Evolutionary conservation across 2,113 vertebrate species (phyloP), one percentile per base, ranked within the genome.

Genomic region (Oncorhynchus nerka): DNA sequence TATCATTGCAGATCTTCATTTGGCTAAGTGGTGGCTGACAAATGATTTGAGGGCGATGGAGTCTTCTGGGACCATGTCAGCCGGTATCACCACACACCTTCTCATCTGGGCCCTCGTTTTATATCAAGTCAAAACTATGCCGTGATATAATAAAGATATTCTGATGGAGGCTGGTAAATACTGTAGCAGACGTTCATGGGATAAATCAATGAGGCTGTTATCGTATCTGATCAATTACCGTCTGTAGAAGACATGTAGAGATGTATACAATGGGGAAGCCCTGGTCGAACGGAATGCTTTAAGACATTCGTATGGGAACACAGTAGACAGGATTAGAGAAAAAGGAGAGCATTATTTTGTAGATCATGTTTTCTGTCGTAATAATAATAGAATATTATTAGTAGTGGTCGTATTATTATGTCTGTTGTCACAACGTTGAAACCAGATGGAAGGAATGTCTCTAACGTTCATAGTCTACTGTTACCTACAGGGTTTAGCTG

Each of bases 41-140:
- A 55, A 55, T 64, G 4, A 55, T 55, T 55, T 55, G 16, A 55
- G 16, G 16, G 45, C 68, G 71, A 74, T 65, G 8, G 80, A n/a
- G 61, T 81, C 68, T 78, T 65, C 8, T 2, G 75, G 75, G 75
- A 75, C 7, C 3, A 16, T 75, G 70, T 77, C 75, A 24, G 57
- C 5, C 4, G 0, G n/a, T 75, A 74, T 77, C 71, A 32, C 67
- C 8, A 26, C 22, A 65, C 28, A 72, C 67, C 66, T 74, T 77
- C 39, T 70, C 70, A 57, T 73, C 66, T 73, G 74, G 74, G 32
- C 22, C 57, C 67, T 76, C 66, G 48, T 81, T 81, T 74, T 77
- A 13, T 16, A 13, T 16, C 1, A 62, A 62, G 19, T 24, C 59
- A 16, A 9, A 62, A 62, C 19, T 62, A 62, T 62, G 59, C 19